phyloP scores from a whole-genome alignment of 2,888 invertebrate genomes.

The Drosophila bunnanda region DNA sequence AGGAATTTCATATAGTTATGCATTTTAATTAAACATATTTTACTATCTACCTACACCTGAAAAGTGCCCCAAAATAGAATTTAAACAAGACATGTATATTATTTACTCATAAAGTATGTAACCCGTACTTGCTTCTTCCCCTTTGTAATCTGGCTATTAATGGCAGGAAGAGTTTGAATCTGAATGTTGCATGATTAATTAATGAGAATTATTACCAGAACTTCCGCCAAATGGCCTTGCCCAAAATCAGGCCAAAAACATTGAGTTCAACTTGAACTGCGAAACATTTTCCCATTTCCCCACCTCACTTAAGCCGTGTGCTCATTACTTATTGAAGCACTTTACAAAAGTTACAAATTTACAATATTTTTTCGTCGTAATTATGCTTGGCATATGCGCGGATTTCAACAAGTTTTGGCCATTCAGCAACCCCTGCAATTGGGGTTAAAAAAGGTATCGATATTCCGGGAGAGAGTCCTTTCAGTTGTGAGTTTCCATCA shows the following conservation, averaged over 20 bases:
- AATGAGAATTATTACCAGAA: slow-evolving; percentile 7
- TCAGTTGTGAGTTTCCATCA: slow-evolving; percentile 38
- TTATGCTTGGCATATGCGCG: slow-evolving; percentile 72
- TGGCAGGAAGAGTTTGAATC: background rate
- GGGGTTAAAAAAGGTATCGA: slow-evolving; percentile 65
- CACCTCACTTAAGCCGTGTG: slow-evolving; percentile 15
- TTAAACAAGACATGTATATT: background rate
- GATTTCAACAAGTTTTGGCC: slow-evolving; percentile 64
- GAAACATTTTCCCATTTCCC: slow-evolving; percentile 16
- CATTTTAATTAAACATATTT: background rate
- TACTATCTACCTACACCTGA: background rate
- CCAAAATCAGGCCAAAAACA: slow-evolving; percentile 59
- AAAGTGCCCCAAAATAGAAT: background rate
- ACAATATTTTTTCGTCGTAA: slow-evolving; percentile 54
- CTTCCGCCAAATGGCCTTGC: slow-evolving; percentile 31
- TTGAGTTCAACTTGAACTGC: slow-evolving; percentile 32
- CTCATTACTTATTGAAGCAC: slow-evolving; percentile 72
- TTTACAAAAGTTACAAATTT: slow-evolving; percentile 65
- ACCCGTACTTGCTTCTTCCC: background rate
- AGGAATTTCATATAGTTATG: background rate
- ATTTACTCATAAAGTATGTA: background rate
- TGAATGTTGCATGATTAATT: slow-evolving; percentile 21
- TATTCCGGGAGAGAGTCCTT: slow-evolving; percentile 4
- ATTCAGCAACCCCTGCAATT: slow-evolving; percentile 54
- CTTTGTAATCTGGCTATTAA: background rate